phyloP scores from a whole-genome alignment of 2,888 invertebrate species.

The Auanema freiburgensis region DNA sequence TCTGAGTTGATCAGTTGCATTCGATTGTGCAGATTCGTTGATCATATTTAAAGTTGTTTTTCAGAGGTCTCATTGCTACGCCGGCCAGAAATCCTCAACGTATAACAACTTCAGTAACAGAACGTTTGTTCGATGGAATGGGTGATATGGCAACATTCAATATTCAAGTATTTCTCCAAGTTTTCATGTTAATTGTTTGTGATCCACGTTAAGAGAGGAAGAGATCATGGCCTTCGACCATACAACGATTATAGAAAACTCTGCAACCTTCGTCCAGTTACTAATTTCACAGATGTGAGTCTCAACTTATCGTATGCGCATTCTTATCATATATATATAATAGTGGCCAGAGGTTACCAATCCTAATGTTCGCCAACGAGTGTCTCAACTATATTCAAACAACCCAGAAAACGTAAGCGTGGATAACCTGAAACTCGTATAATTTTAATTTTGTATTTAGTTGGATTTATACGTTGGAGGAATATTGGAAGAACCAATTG shows the following conservation, averaged over 20 bases:
- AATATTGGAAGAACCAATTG: constrained; percentile 66
- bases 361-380: constrained; percentile 48
- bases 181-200: neutral
- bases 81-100: constrained; percentile 80
- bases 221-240: constrained; percentile 84
- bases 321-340: neutral
- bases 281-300: constrained; percentile 63
- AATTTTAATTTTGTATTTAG: constrained; percentile 15
- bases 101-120: constrained; percentile 77
- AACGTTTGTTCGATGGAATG: constrained; percentile 46
- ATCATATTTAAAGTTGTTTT: constrained; percentile 42
- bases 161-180: constrained; percentile 25
- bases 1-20: neutral
- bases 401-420: constrained; percentile 31
- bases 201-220: constrained; percentile 67
- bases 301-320: neutral
- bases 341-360: constrained; percentile 57
- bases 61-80: constrained; percentile 84
- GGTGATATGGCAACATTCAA: constrained; percentile 89
- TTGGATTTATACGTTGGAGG: constrained; percentile 69
- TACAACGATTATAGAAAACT: constrained; percentile 84
- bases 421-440: too few species aligned
- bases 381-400: constrained; percentile 44
- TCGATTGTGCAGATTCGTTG: neutral
- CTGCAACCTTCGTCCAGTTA: constrained; percentile 80